Conservation (phyloP, 1,140 invertebrate genomes). For the Hypsibius dujardini region DNA sequence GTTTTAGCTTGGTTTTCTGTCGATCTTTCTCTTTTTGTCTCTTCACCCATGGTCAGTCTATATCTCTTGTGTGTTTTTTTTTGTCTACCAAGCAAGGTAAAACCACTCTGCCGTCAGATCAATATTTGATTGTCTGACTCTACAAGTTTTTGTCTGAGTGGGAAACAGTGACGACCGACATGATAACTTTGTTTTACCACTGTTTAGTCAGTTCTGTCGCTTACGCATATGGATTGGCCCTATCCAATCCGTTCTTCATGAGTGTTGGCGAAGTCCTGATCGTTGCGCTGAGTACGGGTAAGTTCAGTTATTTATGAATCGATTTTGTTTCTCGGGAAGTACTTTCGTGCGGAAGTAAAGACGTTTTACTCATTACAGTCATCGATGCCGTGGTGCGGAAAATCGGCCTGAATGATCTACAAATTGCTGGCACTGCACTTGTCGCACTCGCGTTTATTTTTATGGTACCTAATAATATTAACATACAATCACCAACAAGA, state of each 20-base stretch:
- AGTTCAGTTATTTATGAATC: neutral
- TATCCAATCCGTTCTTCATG: slow-evolving; percentile 16
- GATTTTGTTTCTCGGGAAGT: too few species aligned
- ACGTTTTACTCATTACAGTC: neutral
- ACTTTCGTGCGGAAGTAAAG: too few species aligned
- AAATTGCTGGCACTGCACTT: neutral
- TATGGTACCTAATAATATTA: neutral
- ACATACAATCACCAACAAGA: too few species aligned
- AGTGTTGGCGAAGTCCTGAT: neutral
- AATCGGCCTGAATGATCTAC: neutral
- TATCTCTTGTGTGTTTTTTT: too few species aligned
- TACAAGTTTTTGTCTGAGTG: neutral
- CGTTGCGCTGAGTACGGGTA: slow-evolving; percentile 6
- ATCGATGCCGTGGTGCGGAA: slow-evolving; percentile 5
- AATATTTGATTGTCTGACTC: too few species aligned
- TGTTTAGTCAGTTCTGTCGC: neutral
- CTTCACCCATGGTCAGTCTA: too few species aligned
- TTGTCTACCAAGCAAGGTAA: neutral
- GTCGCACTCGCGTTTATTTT: slow-evolving; percentile 7
- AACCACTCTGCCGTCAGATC: neutral
- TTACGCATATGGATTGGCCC: slow-evolving; percentile 8
- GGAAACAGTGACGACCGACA: neutral
- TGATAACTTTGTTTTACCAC: neutral
- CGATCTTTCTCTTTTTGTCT: too few species aligned
- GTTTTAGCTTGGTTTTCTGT: too few species aligned